Evolutionary conservation across 2,113 vertebrate species (phyloP).

Genomic region (Aegotheles bennettii): DNA sequence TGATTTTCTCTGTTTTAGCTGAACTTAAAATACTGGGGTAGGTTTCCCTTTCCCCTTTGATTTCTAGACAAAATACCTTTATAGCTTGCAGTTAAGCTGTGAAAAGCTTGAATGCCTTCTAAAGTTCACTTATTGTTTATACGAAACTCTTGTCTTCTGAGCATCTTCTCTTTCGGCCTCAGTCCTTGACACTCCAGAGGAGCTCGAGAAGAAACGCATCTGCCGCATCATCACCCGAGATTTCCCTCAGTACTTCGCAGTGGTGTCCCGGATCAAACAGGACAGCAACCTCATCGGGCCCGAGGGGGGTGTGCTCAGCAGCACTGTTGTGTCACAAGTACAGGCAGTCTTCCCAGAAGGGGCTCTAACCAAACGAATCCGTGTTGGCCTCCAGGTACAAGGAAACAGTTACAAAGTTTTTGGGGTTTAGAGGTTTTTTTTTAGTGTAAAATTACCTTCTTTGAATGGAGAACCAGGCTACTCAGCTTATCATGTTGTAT

Average conservation of each 20-base stretch:
- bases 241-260: conserved; percentile 97
- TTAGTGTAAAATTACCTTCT: neutral
- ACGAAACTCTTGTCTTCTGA: neutral
- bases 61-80: neutral
- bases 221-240: conserved; percentile 96
- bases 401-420: neutral
- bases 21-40: neutral
- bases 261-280: conserved; percentile 95
- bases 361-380: conserved; percentile 93
- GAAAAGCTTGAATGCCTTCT: neutral
- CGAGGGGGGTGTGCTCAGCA: conserved; percentile 93
- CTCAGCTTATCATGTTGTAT: accelerated
- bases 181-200: conserved; percentile 91
- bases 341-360: conserved; percentile 97
- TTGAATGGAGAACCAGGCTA: neutral
- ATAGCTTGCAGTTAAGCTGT: neutral
- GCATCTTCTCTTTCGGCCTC: neutral
- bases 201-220: conserved; percentile 92
- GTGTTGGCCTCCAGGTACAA: conserved; percentile 93
- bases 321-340: conserved; percentile 93
- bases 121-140: neutral
- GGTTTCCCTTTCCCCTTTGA: neutral
- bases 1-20: neutral
- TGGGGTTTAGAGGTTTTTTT: neutral
- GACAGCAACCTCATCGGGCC: conserved; percentile 97